Conservation (phyloP, 2,113 vertebrate genomes). For the Podarcis cretensis region DNA sequence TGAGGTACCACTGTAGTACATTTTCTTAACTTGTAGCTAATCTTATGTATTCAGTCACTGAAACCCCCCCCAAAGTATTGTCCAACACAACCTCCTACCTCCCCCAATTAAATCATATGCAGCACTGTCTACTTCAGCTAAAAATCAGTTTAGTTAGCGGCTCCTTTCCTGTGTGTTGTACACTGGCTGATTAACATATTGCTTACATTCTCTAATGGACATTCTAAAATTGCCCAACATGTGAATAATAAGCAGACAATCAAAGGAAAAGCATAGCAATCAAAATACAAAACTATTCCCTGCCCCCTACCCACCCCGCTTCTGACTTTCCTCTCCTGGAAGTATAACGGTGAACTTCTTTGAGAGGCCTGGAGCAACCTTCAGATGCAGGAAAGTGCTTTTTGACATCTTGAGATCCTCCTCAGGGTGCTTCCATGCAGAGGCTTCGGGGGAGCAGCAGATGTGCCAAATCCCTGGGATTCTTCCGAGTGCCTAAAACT, state of each 20-base stretch:
- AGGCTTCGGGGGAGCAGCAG: background rate
- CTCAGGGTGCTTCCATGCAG: background rate
- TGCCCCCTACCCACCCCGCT: background rate
- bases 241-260: constrained; percentile 43
- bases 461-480: background rate
- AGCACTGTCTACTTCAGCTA: constrained; percentile 3
- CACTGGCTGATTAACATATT: background rate
- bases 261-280: constrained; percentile 50
- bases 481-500: background rate
- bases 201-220: background rate
- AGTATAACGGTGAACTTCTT: background rate
- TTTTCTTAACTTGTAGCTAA: background rate
- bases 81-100: background rate
- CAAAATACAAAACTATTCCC: constrained; percentile 48
- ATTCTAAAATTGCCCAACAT: background rate
- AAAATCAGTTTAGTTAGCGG: background rate
- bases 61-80: background rate
- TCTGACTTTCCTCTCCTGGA: constrained; percentile 7
- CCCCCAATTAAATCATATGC: background rate
- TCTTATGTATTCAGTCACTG: background rate
- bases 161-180: constrained; percentile 37
- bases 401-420: constrained; percentile 43
- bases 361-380: constrained; percentile 41
- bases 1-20: background rate
- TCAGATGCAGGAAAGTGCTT: constrained; percentile 46